Base-by-base conservation (phyloP, 1,140 invertebrate species). In the Drosophila asahinai region DNA sequence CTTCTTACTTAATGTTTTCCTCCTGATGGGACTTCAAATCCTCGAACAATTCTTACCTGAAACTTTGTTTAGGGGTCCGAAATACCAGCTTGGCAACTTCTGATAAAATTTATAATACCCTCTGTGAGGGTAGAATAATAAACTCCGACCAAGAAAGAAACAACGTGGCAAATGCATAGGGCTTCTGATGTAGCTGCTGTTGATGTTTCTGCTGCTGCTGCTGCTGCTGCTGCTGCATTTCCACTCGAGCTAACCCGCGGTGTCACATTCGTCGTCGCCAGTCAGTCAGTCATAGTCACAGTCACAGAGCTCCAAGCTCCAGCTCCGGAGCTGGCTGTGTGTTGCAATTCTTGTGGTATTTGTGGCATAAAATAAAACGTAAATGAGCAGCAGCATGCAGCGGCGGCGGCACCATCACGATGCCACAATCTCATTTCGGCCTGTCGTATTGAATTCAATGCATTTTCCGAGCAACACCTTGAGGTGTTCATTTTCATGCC, bases 401-500 rank as follows among this genome's bases (percentile, higher is more conserved):
- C 55, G 47, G 63, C 65, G 51, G 22, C 58, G 36, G 49, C 51
- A 49, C 49, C 73, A 66, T 45, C 62, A 79, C 67, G 75, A 66
- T 60, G 60, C 63, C 79, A 71, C 80, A 79, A 74, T 81, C 82
- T 77, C 71, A 75, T 75, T 83, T 80, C 58, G 36, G 72, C 33
- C 49, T 67, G 49, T 67, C 73, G 71, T 90, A 89, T 90, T 89
- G 86, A 90, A 89, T 89, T 89, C 78, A 76, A 90, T 81, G 73
- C 77, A 79, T 74, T 81, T 62, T 70, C 71, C 60, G 30, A 27
- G 54, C 75, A 68, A 68, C 84, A 90, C 86, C 86, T 90, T 90
- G 86, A 90, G 86, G 86, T 90, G 86, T 90, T 90, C 86, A 90
- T 90, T 90, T 90, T 90, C 86, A 82, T 90, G 84, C 81, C 84